Conservation (phyloP, 2,888 invertebrate genomes). For the Ariolimax columbianus region DNA sequence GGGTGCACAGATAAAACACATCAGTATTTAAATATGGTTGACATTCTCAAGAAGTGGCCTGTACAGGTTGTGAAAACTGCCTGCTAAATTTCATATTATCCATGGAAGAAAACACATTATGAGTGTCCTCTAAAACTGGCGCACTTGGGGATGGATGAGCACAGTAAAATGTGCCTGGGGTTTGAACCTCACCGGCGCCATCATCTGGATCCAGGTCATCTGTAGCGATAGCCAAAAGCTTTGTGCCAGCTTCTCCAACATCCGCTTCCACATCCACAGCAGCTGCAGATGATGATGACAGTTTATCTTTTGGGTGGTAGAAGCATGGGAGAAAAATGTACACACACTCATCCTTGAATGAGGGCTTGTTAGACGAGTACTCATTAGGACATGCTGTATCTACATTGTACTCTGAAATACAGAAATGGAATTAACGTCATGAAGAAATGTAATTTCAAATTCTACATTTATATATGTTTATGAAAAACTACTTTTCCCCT, state of each 20-base stretch:
- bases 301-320: slow-evolving; percentile 33
- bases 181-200: neutral
- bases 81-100: slow-evolving; percentile 42
- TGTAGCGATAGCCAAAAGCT: slow-evolving; percentile 48
- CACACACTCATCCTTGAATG: slow-evolving; percentile 41
- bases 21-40: neutral
- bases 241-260: slow-evolving; percentile 44
- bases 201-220: slow-evolving; percentile 46
- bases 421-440: neutral
- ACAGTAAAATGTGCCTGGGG: slow-evolving; percentile 41
- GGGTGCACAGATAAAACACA: neutral
- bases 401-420: slow-evolving; percentile 9
- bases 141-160: slow-evolving; percentile 47
- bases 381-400: neutral
- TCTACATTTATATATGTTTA: too few species aligned
- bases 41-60: slow-evolving; percentile 43
- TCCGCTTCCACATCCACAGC: slow-evolving; percentile 32
- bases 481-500: too few species aligned
- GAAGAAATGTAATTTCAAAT: too few species aligned
- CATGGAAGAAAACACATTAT: slow-evolving; percentile 25
- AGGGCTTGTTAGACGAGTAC: slow-evolving; percentile 19
- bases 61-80: slow-evolving; percentile 48
- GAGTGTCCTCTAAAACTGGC: slow-evolving; percentile 28
- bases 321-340: slow-evolving; percentile 46
- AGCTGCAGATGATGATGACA: neutral